Evolutionary conservation across 2,888 invertebrate genomes (phyloP), one percentile per base, ranked within the genome.

Genomic region (Scelioninae gen. 1): DNA sequence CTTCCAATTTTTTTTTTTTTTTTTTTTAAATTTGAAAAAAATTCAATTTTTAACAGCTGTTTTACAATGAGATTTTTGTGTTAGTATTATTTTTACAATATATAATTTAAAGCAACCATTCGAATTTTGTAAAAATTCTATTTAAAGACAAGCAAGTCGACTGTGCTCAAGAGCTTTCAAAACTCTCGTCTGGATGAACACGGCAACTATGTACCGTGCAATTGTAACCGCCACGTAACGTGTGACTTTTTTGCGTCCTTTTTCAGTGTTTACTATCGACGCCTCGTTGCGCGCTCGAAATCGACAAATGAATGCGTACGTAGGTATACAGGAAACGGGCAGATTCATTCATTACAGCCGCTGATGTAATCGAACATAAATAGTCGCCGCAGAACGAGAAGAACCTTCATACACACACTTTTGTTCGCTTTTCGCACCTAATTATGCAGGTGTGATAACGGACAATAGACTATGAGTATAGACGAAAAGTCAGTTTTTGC

Each of bases 341-440:
- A 71, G 65, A 71, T 71, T 78, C 71, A 71, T 71, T 65, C 78
- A 58, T 71, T 58, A 55, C 13, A 34, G 2, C 47, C 10, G 23
- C 49, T 78, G 78, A 78, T 78, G 78, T 65, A 78, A 78, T 78
- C 78, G 63, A 65, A 71, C 58, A 78, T 55, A 78, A 78, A 78
- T 78, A 78, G 71, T 40, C 45, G 56, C n/a, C 15, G 32, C 16
- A 9, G 7, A 49, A 66, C 23, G 47, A 60, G 51, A 47, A 34
- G 40, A 51, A 43, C 65, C 76, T 60, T 68, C 76, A 15, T 76
- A 53, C 51, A 16, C 55, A 43, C 9, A 43, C 13, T 32, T 53
- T 32, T 40, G 16, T 43, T 43, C n/a, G 43, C 11, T 11, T n/a
- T 38, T 23, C 62, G 43, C 15, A 5, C 51, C 31, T 29, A 29